Conservation (phyloP, 64 coral and sea anemone genomes). For the Montipora efflorescens region DNA sequence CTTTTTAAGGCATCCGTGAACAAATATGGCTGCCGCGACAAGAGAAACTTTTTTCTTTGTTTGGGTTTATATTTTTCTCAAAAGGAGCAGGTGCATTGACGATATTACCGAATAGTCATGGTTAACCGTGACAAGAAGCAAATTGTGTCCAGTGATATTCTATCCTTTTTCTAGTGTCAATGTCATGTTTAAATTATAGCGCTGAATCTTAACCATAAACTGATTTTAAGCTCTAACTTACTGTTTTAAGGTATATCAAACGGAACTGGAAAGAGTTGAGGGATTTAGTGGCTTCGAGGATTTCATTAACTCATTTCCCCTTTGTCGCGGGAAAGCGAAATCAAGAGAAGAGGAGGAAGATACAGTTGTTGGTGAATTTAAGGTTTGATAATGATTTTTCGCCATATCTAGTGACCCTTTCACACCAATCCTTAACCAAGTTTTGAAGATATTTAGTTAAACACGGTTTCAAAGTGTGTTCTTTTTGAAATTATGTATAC, state of each 20-base stretch:
- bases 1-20: too few species aligned
- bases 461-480: too few species aligned
- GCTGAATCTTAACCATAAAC: not conserved
- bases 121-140: too few species aligned
- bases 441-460: too few species aligned
- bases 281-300: constrained; percentile 87
- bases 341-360: constrained; percentile 79
- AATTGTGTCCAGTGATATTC: too few species aligned
- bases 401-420: not conserved
- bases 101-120: too few species aligned
- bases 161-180: not conserved
- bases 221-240: not conserved
- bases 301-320: constrained; percentile 82
- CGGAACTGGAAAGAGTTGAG: constrained; percentile 87
- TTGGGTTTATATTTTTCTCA: not conserved
- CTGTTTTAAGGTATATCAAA: constrained; percentile 81
- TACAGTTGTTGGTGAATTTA: constrained; percentile 83
- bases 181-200: not conserved
- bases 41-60: too few species aligned
- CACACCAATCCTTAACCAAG: not conserved
- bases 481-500: too few species aligned
- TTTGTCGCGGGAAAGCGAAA: constrained; percentile 83
- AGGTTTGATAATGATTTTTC: constrained; percentile 49
- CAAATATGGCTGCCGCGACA: too few species aligned
- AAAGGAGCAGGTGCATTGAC: too few species aligned